phyloP scores from a whole-genome alignment of 2,888 invertebrate species.

The Conomelus anceps region DNA sequence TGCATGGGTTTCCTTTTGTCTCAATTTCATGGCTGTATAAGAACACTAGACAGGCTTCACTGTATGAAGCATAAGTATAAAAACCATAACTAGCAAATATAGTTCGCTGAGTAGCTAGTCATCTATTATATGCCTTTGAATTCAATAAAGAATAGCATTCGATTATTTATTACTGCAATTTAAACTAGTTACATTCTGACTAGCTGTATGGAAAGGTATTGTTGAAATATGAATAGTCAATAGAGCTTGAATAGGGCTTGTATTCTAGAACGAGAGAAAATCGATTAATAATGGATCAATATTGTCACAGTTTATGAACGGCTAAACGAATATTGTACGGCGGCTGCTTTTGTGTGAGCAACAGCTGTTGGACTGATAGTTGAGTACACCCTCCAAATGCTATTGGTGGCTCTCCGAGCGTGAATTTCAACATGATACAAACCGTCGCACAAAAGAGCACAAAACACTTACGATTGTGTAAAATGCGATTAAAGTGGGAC shows the following conservation, averaged over 20 bases:
- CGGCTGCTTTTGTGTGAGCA: neutral
- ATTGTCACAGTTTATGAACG: neutral
- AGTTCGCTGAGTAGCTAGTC: neutral
- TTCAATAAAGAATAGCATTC: neutral
- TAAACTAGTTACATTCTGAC: neutral
- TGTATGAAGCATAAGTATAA: no score
- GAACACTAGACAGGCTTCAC: no score
- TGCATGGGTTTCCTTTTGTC: no score
- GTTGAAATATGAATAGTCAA: neutral
- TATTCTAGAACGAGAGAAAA: neutral
- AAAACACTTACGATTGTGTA: neutral
- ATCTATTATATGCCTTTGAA: neutral
- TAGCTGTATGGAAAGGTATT: neutral
- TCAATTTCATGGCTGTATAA: no score
- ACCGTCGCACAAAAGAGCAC: neutral
- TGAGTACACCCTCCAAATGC: neutral
- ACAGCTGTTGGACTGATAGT: neutral
- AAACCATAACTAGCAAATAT: neutral
- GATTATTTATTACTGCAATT: neutral
- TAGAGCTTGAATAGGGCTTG: neutral
- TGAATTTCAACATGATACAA: neutral
- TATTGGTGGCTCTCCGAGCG: neutral
- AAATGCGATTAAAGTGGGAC: neutral
- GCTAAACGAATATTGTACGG: neutral
- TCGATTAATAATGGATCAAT: neutral